Evolutionary conservation across 2,113 vertebrate genomes (phyloP).

Genomic region (Desmodus rotundus): DNA sequence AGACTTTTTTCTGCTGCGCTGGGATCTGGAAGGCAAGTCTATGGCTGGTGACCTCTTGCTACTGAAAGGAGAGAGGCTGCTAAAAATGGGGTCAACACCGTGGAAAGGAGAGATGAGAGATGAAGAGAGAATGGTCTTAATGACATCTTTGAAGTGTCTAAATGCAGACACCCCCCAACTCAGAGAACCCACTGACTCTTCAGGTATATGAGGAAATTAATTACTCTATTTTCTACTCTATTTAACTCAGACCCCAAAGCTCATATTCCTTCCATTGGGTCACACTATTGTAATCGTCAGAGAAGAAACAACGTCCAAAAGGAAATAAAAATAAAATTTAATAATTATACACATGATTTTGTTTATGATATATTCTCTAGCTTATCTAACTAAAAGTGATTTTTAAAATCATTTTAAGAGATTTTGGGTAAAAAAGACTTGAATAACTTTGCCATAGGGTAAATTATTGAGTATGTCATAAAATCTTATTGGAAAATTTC

Average conservation of each 20-base stretch:
- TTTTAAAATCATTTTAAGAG: neutral
- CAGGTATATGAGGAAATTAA: neutral
- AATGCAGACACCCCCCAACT: neutral
- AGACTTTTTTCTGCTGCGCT: neutral
- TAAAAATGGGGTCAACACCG: neutral
- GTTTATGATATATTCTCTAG: neutral
- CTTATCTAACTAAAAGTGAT: neutral
- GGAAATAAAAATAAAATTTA: constrained; percentile 16
- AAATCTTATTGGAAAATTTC: neutral
- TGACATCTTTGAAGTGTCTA: neutral
- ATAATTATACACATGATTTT: neutral
- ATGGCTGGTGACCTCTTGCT: neutral
- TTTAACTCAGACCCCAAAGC: neutral
- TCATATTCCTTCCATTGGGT: neutral
- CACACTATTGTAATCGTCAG: neutral
- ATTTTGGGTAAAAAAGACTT: neutral
- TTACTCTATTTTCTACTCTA: neutral
- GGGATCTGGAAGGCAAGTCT: neutral
- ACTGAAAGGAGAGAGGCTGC: neutral
- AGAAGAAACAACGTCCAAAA: constrained; percentile 5
- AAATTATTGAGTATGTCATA: neutral
- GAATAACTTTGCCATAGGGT: neutral
- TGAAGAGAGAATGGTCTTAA: neutral
- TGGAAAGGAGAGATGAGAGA: neutral
- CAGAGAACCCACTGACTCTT: neutral